phyloP scores from a whole-genome alignment of 2,797 vertebrate species.

The Zalophus californianus region DNA sequence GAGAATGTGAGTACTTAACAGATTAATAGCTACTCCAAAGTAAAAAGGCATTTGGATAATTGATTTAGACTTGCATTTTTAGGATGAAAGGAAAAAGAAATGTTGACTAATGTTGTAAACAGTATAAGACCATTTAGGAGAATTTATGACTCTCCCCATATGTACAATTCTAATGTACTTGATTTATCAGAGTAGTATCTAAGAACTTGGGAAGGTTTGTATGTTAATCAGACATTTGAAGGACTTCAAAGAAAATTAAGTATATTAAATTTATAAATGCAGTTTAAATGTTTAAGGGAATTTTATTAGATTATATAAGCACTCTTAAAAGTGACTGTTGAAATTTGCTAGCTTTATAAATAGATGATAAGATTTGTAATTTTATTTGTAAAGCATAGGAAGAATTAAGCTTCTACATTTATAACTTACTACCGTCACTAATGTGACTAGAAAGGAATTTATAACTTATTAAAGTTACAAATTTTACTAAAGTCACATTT shows the following conservation, averaged over 20 bases:
- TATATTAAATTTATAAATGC: not conserved
- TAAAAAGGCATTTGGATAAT: not conserved
- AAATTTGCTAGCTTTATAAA: not conserved
- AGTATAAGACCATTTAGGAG: not conserved
- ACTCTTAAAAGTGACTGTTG: not conserved
- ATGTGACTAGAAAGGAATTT: not conserved
- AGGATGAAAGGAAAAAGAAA: not conserved
- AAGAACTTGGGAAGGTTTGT: not conserved
- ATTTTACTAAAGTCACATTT: not conserved
- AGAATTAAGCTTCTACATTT: not conserved
- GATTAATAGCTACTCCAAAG: not conserved
- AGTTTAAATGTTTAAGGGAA: not conserved
- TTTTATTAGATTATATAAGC: conserved; percentile 28
- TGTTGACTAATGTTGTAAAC: conserved; percentile 6
- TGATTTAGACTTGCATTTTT: not conserved
- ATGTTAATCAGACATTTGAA: conserved; percentile 10
- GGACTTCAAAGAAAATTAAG: not conserved
- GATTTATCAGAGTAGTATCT: not conserved
- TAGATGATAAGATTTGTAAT: not conserved
- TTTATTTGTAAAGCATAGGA: conserved; percentile 2
- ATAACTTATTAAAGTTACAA: not conserved
- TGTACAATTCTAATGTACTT: not conserved
- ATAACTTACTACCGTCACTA: not conserved
- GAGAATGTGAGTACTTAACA: not conserved
- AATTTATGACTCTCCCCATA: not conserved